phyloP scores from a whole-genome alignment of 1,140 invertebrate genomes.

The Drosophila pandora region DNA sequence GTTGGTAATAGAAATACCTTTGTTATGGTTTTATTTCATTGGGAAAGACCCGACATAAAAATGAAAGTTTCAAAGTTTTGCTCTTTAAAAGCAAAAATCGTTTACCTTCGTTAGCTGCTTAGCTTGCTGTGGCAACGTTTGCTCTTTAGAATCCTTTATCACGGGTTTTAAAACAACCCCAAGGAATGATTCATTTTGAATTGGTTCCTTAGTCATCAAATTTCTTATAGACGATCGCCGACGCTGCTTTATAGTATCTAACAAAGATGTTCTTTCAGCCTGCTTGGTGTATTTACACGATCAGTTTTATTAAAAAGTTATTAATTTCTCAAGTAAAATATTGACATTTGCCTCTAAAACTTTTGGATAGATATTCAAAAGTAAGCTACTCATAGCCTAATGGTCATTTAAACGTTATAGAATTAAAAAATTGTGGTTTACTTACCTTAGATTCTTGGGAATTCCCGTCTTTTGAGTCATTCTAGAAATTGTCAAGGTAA shows the following conservation, averaged over 20 bases:
- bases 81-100: neutral
- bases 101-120: conserved; percentile 83
- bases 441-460: neutral
- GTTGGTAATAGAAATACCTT: neutral
- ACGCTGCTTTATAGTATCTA: conserved; percentile 72
- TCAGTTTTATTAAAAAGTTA: neutral
- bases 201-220: conserved; percentile 77
- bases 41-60: neutral
- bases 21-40: neutral
- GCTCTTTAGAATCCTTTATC: conserved; percentile 84
- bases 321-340: neutral
- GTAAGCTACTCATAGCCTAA: neutral
- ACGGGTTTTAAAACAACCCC: conserved; percentile 87
- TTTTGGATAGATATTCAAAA: neutral
- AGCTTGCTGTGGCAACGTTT: conserved; percentile 83
- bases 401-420: neutral
- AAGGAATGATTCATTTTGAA: conserved; percentile 84
- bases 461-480: neutral
- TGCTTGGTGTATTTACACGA: conserved; percentile 27
- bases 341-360: neutral
- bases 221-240: conserved; percentile 74
- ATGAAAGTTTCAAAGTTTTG: neutral
- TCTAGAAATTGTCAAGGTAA: neutral
- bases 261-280: conserved; percentile 62
- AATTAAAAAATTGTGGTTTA: neutral